Evolutionary conservation across 92 coral and sea anemone species (phyloP).

Genomic region (Phymanthus crucifer): DNA sequence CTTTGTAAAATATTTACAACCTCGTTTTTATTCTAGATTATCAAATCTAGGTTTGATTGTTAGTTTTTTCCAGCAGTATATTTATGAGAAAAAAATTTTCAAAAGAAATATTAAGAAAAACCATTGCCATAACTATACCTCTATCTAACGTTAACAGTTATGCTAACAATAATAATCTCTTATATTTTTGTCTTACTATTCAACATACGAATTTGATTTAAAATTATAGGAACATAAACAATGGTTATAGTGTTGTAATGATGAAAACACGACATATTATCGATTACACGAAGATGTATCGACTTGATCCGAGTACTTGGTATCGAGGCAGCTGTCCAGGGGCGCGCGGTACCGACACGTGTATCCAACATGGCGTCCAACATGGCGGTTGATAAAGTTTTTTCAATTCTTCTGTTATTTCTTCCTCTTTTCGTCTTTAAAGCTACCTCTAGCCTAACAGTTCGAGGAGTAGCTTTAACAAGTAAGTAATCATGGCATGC

Average conservation of each 20-base stretch:
- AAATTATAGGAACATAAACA: too few species aligned
- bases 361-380: conserved; percentile 84
- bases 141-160: too few species aligned
- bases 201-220: background rate
- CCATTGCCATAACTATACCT: too few species aligned
- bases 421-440: conserved; percentile 26
- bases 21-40: too few species aligned
- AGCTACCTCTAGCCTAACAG: conserved; percentile 29
- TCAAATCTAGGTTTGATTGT: too few species aligned
- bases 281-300: conserved; percentile 5
- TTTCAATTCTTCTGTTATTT: conserved; percentile 35
- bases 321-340: background rate
- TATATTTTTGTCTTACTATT: background rate
- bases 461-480: conserved; percentile 76
- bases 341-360: conserved; percentile 61
- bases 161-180: too few species aligned
- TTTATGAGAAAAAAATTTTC: too few species aligned
- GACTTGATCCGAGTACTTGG: background rate
- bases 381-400: conserved; percentile 58
- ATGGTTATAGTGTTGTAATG: too few species aligned
- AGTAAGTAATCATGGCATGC: conserved; percentile 44
- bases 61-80: too few species aligned
- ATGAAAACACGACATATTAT: background rate
- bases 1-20: too few species aligned
- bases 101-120: background rate